phyloP scores from a whole-genome alignment of 2,888 invertebrate genomes.

The Pristionchus arcanus region DNA sequence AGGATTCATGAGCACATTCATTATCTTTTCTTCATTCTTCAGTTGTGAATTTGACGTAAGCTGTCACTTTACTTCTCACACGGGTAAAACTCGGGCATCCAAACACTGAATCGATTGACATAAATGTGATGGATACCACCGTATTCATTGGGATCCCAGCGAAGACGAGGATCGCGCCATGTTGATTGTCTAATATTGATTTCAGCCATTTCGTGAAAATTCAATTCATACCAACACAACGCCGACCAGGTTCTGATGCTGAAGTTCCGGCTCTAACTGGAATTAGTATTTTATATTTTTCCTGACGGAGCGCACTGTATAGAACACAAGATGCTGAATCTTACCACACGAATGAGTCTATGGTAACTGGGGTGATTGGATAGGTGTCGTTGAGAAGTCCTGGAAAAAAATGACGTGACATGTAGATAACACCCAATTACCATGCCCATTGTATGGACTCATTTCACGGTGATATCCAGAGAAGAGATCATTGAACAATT shows the following conservation, averaged over 20 bases:
- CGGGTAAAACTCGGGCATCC: constrained; percentile 51
- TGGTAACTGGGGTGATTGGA: not conserved
- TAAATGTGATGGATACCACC: constrained; percentile 44
- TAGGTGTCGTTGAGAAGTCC: not conserved
- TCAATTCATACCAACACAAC: not conserved
- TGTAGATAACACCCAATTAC: not conserved
- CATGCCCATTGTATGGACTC: constrained; percentile 50
- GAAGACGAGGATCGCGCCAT: constrained; percentile 42
- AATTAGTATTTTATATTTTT: too few species aligned
- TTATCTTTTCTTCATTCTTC: constrained; percentile 7
- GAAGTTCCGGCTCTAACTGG: constrained; percentile 43
- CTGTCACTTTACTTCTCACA: constrained; percentile 27
- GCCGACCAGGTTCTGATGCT: constrained; percentile 40
- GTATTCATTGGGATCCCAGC: constrained; percentile 1
- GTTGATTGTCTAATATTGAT: not conserved
- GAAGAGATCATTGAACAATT: constrained; percentile 5
- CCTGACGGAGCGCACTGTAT: too few species aligned
- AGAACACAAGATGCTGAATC: not conserved
- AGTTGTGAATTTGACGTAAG: constrained; percentile 50
- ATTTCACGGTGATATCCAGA: not conserved
- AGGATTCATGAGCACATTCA: not conserved
- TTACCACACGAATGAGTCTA: constrained; percentile 45
- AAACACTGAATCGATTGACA: constrained; percentile 34
- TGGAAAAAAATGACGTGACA: not conserved
- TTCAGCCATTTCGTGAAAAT: not conserved